Base-by-base conservation (phyloP, 2,888 invertebrate species). In the Anagyrus pseudococci region DNA sequence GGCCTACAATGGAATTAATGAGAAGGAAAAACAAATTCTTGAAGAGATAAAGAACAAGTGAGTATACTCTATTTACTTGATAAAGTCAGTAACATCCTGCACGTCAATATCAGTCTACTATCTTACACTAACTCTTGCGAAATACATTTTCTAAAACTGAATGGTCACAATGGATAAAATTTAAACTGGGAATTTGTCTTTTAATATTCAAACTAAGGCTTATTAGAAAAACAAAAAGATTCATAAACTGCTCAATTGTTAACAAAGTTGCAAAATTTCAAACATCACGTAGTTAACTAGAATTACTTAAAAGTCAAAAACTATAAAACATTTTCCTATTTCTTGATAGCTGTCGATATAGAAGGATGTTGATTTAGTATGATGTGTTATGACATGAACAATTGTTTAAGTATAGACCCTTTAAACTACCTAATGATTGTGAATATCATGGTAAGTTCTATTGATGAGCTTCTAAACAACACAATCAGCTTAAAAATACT, bases 1-100 rank as follows among this genome's bases (percentile, higher is more conserved):
- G 1, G 72, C 87, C 26, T 82, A 83, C 17, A 84, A 86, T 61
- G 91, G 91, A 0, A 83, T 94, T 33, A 86, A 83, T 3, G 83
- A 85, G 0, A 81, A 86, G 67, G 94, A 95, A 81, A 82, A 84
- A 73, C 76, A 82, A 73, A 82, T 89, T 2, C 82, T 91, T 43
- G 74, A 82, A 33, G 85, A 88, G 66, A 78, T 92, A n/a, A 85
- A 85, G 73, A 83, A 83, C 69, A 87, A 84, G 89, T 90, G 80
- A 81, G 83, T 71, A 55, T 10, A 3, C 20, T 29, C 17, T 15
- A 37, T 37, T 37, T 37, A 8, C n/a, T n/a, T n/a, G n/a, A n/a
- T n/a, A n/a, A n/a, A n/a, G n/a, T n/a, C n/a, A n/a, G n/a, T n/a
- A n/a, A n/a, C 10, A 37, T 8, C 4, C 15, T 37, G 33, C 4